Conservation (phyloP, 2,888 invertebrate genomes). For the Cephus sareptanus region DNA sequence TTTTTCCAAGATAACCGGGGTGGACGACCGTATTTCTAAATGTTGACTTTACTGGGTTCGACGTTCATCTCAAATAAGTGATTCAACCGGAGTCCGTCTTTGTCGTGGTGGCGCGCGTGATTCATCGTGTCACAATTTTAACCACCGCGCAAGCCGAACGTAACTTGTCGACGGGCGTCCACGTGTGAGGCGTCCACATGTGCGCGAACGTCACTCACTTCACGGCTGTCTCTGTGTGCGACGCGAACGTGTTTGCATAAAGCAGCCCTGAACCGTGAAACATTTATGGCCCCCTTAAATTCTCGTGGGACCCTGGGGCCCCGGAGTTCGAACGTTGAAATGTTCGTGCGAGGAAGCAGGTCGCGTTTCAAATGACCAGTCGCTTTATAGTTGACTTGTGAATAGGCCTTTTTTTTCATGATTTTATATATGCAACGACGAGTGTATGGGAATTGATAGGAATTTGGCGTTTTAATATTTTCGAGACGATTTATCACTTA, state of each 20-base stretch:
- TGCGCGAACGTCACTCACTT: background rate
- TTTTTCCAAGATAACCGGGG: background rate
- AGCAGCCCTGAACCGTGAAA: conserved; percentile 20
- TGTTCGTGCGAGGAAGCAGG: background rate
- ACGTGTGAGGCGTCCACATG: background rate
- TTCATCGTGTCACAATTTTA: conserved; percentile 6
- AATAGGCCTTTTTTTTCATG: background rate
- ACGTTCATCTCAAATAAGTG: background rate
- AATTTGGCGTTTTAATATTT: too few relatives aligned
- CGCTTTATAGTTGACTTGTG: background rate
- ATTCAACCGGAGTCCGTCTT: background rate
- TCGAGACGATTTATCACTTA: too few relatives aligned
- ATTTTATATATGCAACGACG: too few relatives aligned
- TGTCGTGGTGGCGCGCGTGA: background rate
- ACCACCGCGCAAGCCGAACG: background rate
- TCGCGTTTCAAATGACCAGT: background rate
- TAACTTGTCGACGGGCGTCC: conserved; percentile 2
- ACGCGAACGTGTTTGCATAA: conserved; percentile 6
- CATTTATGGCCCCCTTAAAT: conserved; percentile 22
- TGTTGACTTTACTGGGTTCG: background rate
- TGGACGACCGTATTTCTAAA: background rate
- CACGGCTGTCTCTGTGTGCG: background rate
- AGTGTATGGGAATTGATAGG: too few relatives aligned
- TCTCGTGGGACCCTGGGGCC: conserved; percentile 13
- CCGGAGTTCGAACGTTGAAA: background rate